These are phyloP conservation scores for Pasiphila rectangulata DNA, from an alignment of 2,888 invertebrate species.

Conservation along the genomic window DNA sequence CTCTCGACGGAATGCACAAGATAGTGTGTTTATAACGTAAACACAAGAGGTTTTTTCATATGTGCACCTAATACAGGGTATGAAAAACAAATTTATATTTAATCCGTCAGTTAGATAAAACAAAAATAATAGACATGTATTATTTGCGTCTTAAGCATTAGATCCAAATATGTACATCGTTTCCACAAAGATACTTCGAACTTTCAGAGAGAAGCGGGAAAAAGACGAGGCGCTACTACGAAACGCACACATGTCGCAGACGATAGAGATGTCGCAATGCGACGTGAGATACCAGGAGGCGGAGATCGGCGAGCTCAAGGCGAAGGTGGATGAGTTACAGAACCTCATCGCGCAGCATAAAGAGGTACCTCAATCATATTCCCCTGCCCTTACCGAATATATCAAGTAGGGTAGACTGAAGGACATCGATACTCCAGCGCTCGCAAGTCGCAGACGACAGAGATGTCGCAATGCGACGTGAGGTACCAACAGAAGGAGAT, in stretches of 20 bases:
- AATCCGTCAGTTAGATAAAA: too few relatives aligned
- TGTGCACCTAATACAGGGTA: too few relatives aligned
- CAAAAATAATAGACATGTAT: too few relatives aligned
- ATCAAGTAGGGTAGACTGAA: too few relatives aligned
- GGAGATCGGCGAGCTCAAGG: slow-evolving; percentile 82
- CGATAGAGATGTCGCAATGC: slow-evolving; percentile 87
- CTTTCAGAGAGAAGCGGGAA: slow-evolving; percentile 84
- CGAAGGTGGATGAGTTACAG: slow-evolving; percentile 79
- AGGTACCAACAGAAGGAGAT: slow-evolving; percentile 85
- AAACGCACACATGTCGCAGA: slow-evolving; percentile 91
- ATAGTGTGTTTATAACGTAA: too few relatives aligned
- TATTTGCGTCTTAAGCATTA: too few relatives aligned
- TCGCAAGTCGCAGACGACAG: slow-evolving; percentile 90
- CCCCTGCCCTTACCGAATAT: too few relatives aligned
- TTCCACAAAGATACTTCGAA: not conserved
- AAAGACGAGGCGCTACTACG: slow-evolving; percentile 87
- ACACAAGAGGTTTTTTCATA: too few relatives aligned
- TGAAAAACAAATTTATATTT: too few relatives aligned
- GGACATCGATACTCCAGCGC: slow-evolving; percentile 91
- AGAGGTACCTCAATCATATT: slow-evolving; percentile 59
- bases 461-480: slow-evolving; percentile 87
- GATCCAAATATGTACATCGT: not conserved
- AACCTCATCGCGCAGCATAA: slow-evolving; percentile 73
- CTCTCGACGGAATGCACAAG: too few relatives aligned
- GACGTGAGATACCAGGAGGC: slow-evolving; percentile 85